Percentiles rank a stretch among this genome's conserved stretches.
phyloP scores from a whole-genome alignment of 2,113 vertebrate genomes.

The Ibidorhyncha struthersii region DNA sequence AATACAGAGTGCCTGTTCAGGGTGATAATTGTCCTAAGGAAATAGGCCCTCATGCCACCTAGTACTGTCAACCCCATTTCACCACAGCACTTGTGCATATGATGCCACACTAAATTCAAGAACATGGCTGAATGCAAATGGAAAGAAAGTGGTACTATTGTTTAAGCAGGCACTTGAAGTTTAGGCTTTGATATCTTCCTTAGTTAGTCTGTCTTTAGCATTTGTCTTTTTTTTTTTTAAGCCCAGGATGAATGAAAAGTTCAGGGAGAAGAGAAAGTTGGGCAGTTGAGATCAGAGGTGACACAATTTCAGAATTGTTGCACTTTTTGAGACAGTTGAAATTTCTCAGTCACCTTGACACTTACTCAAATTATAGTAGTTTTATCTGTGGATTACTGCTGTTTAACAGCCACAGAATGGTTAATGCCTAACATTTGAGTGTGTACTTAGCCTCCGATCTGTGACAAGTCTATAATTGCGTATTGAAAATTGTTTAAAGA shows the following conservation, averaged over 20 bases:
- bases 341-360: neutral
- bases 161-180: neutral
- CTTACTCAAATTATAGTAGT: neutral
- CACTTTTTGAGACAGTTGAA: neutral
- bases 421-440: neutral
- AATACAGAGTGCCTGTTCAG: neutral
- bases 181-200: neutral
- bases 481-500: neutral
- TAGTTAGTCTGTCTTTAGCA: neutral
- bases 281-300: accelerated
- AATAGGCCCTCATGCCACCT: neutral
- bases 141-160: neutral
- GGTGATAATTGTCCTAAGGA: neutral
- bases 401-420: neutral
- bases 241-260: neutral
- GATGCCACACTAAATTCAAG: neutral
- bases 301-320: neutral
- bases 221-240: neutral
- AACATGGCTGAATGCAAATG: neutral
- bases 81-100: neutral
- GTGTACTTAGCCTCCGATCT: constrained; percentile 22
- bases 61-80: neutral
- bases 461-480: neutral
- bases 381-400: neutral
- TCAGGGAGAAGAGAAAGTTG: neutral